A percentile compares a stretch with the other conserved stretches of the same genome.
phyloP scores from a whole-genome alignment of 53 echinoderm and acorn worm genomes.

The Actinopyga echinites region DNA sequence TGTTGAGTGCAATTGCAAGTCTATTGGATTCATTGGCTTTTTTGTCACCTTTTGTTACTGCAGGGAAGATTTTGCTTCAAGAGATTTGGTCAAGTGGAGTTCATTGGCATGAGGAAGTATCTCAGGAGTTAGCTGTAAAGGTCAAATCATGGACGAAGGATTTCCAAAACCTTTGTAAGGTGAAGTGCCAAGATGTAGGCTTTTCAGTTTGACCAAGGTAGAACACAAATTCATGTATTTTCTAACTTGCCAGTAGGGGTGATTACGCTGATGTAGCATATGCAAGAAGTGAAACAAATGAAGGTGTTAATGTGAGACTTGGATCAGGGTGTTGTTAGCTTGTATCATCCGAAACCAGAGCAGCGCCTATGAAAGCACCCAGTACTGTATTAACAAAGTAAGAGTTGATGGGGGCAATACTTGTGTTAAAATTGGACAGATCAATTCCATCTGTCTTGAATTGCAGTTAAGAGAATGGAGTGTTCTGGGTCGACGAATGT shows the following conservation, averaged over 20 bases:
- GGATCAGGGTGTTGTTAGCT: no score
- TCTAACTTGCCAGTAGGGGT: neutral
- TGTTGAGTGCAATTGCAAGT: neutral
- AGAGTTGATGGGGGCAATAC: neutral
- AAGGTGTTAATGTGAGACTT: no score
- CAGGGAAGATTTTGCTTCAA: no score
- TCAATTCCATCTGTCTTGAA: neutral
- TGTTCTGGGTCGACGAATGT: neutral
- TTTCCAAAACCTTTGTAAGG: neutral
- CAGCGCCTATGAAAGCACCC: neutral
- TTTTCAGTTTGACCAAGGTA: neutral
- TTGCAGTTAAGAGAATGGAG: neutral
- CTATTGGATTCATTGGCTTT: neutral
- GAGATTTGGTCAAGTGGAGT: no score
- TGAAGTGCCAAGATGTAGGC: conserved; percentile 15
- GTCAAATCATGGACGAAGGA: neutral
- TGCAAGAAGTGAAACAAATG: no score
- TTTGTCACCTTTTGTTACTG: neutral
- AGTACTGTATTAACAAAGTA: neutral
- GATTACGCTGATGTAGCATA: neutral
- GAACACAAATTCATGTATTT: neutral
- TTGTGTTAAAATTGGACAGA: neutral
- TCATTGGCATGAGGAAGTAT: neutral
- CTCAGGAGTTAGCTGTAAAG: neutral
- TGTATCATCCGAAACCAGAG: no score